Conservation (phyloP, 2,113 vertebrate genomes). For the Toxotes chatareus region DNA sequence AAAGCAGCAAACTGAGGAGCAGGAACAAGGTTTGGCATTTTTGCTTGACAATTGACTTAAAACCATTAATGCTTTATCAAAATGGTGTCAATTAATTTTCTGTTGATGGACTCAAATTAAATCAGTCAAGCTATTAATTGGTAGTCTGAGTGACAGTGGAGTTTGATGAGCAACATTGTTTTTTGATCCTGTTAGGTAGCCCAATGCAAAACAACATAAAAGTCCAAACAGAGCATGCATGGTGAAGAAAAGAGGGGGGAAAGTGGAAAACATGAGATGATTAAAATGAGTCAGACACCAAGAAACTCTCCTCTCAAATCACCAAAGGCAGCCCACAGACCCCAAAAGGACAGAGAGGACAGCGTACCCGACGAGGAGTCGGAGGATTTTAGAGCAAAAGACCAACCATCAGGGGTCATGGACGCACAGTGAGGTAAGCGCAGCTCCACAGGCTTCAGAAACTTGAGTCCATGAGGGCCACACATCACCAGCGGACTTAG, state of each 20-base stretch:
- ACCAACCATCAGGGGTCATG: conserved; percentile 99
- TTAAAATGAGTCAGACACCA: conserved; percentile 25
- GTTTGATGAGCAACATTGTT: background rate
- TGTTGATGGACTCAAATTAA: background rate
- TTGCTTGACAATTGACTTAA: no score
- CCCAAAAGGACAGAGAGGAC: conserved; percentile 94
- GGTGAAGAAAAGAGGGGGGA: conserved; percentile 36
- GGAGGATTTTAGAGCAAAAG: conserved; percentile 99
- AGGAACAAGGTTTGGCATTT: background rate
- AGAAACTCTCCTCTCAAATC: conserved; percentile 75
- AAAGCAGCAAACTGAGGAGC: background rate
- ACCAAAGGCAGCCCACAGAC: conserved; percentile 86
- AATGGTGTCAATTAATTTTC: background rate
- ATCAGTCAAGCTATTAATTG: background rate
- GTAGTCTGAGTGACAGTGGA: background rate
- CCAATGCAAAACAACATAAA: background rate
- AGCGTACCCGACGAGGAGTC: conserved; percentile 99
- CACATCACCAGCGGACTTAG: conserved; percentile 99
- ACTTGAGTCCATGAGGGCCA: conserved; percentile 98
- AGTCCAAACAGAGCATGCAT: conserved; percentile 4
- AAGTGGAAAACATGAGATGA: conserved; percentile 50
- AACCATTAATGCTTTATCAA: background rate
- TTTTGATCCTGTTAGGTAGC: background rate
- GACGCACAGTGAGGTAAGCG: conserved; percentile 99
- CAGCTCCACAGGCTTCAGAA: conserved; percentile 99